A percentile compares a stretch with the other conserved stretches of the same genome.
These are phyloP conservation scores for Chydorus sphaericus DNA, from an alignment of 2,888 invertebrate genomes.

Conservation along the genomic window DNA sequence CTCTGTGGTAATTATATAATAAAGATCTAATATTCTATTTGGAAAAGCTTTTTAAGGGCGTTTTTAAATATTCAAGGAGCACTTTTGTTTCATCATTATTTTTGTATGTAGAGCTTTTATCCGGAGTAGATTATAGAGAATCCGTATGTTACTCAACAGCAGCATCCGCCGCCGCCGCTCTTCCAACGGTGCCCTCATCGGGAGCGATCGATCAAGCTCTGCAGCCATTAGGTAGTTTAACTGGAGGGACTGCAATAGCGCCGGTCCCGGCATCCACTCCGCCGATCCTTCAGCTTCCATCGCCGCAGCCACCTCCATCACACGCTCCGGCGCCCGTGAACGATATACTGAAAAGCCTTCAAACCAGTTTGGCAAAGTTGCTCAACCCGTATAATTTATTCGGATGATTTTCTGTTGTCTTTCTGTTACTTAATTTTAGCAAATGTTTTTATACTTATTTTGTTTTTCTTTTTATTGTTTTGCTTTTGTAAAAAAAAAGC, in stretches of 20 bases:
- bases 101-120: neutral
- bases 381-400: slow-evolving; percentile 10
- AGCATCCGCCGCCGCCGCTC: too few species aligned
- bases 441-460: too few species aligned
- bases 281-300: neutral
- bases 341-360: slow-evolving; percentile 8
- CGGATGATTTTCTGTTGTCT: too few species aligned
- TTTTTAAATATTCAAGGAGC: neutral
- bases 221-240: neutral
- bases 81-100: too few species aligned
- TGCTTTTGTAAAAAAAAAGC: too few species aligned
- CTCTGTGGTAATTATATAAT: slow-evolving; percentile 56
- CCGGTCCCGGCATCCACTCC: neutral
- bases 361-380: slow-evolving; percentile 7
- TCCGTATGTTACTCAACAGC: neutral
- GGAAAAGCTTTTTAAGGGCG: neutral
- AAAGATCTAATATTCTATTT: neutral
- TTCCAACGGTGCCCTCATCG: too few species aligned
- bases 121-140: neutral
- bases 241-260: neutral
- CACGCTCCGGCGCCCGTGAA: neutral
- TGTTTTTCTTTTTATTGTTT: too few species aligned
- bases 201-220: neutral
- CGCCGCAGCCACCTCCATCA: neutral
- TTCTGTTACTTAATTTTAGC: too few species aligned